These are phyloP conservation scores for Halcyon badia DNA, from an alignment of 2,797 vertebrate genomes.

Conservation along the genomic window DNA sequence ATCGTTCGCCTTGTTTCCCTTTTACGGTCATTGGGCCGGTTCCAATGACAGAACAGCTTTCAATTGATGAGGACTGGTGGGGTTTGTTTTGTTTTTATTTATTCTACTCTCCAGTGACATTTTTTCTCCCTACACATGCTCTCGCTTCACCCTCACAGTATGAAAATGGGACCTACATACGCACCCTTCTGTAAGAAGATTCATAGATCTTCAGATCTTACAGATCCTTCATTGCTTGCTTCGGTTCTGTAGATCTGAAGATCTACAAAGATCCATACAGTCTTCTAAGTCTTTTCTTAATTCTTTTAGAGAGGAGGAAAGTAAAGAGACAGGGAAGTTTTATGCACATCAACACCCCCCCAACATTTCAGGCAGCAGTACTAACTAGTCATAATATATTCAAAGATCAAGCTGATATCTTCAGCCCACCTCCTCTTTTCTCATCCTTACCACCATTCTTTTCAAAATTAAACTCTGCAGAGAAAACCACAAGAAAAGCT, in stretches of 20 bases:
- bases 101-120: background rate
- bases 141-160: background rate
- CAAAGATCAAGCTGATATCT: slow-evolving; percentile 63
- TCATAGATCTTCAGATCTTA: background rate
- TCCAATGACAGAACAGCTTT: background rate
- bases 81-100: background rate
- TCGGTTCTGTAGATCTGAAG: background rate
- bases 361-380: slow-evolving; percentile 23
- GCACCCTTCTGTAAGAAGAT: background rate
- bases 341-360: background rate
- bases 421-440: slow-evolving; percentile 65
- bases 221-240: background rate
- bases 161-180: background rate
- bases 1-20: background rate
- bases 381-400: slow-evolving; percentile 57
- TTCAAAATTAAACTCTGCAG: slow-evolving; percentile 61
- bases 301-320: slow-evolving; percentile 26
- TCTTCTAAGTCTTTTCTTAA: background rate
- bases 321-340: background rate
- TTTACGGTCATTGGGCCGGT: background rate
- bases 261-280: background rate
- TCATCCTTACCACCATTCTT: slow-evolving; percentile 58
- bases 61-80: background rate
- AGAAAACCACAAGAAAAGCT: slow-evolving; percentile 63
- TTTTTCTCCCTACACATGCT: background rate